Evolutionary conservation across 1,140 invertebrate genomes (phyloP).

Genomic region (Augochlora pura): DNA sequence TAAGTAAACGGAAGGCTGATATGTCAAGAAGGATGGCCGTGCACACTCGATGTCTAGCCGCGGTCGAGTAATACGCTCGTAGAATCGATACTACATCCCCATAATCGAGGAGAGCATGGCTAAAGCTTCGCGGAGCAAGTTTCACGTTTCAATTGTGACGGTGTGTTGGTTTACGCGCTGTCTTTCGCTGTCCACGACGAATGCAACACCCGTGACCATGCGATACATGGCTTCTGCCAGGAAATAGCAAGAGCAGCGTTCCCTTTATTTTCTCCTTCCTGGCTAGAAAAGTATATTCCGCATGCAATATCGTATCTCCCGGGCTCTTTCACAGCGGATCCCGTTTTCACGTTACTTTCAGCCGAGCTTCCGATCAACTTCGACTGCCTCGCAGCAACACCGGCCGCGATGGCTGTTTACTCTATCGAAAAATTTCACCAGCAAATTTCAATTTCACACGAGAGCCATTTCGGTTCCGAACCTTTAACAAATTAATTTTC

Average conservation of each 20-base stretch:
- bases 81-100: conserved; percentile 66
- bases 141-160: conserved; percentile 67
- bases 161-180: conserved; percentile 28
- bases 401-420: too few species aligned
- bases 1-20: conserved; percentile 2
- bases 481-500: too few species aligned
- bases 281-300: neutral
- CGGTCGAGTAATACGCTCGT: conserved; percentile 37
- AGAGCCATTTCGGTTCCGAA: too few species aligned
- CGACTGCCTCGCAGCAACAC: too few species aligned
- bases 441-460: too few species aligned
- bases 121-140: conserved; percentile 71
- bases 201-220: conserved; percentile 64
- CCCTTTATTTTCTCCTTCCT: neutral
- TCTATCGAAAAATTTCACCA: too few species aligned
- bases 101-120: conserved; percentile 64
- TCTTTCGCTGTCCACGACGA: conserved; percentile 33
- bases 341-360: neutral
- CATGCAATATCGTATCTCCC: neutral
- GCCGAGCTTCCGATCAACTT: too few species aligned
- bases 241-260: conserved; percentile 56
- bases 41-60: neutral
- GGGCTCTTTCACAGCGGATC: neutral
- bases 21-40: conserved; percentile 19
- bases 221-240: conserved; percentile 76